Evolutionary conservation across 2,797 vertebrate species (phyloP).

Genomic region (Diplodus sargus): DNA sequence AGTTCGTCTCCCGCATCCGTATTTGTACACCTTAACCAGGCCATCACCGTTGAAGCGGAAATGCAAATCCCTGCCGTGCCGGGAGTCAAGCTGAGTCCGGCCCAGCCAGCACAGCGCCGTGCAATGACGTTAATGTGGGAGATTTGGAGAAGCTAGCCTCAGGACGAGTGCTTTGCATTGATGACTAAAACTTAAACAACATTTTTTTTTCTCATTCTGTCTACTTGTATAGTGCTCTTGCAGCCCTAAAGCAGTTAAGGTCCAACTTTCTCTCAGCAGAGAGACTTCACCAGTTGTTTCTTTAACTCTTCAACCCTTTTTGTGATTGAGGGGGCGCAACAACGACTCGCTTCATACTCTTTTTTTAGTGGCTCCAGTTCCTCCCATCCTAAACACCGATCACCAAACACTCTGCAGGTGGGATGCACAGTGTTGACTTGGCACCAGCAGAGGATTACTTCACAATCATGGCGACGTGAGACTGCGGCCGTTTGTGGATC

Average conservation of each 20-base stretch:
- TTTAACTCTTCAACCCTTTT: constrained; percentile 23
- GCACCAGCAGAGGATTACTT: constrained; percentile 43
- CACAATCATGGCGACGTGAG: constrained; percentile 32
- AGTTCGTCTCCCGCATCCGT: no score
- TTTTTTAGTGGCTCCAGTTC: constrained; percentile 71
- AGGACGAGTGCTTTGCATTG: background rate
- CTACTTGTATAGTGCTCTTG: background rate
- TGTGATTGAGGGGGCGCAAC: constrained; percentile 56
- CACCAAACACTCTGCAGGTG: constrained; percentile 72
- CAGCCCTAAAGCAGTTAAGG: background rate
- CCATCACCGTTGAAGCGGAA: no score
- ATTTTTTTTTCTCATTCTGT: background rate
- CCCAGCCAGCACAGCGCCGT: background rate
- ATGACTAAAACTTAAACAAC: background rate
- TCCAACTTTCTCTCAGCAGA: background rate
- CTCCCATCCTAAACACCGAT: constrained; percentile 74
- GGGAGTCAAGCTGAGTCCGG: no score
- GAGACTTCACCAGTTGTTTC: background rate
- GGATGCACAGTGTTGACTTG: constrained; percentile 39
- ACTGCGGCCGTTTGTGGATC: constrained; percentile 40
- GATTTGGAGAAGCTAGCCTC: background rate
- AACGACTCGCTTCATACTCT: constrained; percentile 65
- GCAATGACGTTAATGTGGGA: background rate
- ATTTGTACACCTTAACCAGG: no score
- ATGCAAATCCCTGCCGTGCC: no score